Base-by-base conservation (phyloP, 2,797 vertebrate species). In the Iguana delicatissima region DNA sequence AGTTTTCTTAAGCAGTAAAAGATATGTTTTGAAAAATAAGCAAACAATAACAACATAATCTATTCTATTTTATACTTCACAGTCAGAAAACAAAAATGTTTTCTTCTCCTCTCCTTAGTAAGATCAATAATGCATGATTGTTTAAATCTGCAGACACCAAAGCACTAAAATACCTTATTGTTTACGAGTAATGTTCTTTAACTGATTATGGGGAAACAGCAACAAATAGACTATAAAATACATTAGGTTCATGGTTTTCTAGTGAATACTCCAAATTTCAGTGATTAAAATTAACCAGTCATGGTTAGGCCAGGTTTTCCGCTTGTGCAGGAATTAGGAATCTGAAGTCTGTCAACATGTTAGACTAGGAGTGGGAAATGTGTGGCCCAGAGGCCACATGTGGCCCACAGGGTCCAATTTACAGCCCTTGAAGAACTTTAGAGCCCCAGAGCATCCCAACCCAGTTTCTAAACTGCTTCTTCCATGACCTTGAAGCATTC, bases 81-180 rank as follows among this genome's bases (percentile, higher is more conserved):
- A 87, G 6, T 29, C 85, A 72, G 62, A 82, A 93, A 91, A 46
- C 42, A 85, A 79, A 20, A 16, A 64, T 38, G 8, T 55, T 22
- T 52, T 81, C 89, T 84, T 81, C 22, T 6, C 62, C 42, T n/a
- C 81, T 22, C 55, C 4, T 6, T 29, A 57, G 42, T 64, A 69
- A 92, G 87, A 67, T 13, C 12, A 64, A 2, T 84, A 67, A 57
- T 52, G 55, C 52, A n/a, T 24, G 64, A 59, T 73, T 87, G 82
- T 74, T 29, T 67, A 67, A 46, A 1, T 52, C 2, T 67, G n/a
- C 77, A 62, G 22, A 38, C 18, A 77, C 3, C 38, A 80, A 85
- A 50, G 0, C 22, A 80, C 24, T 79, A 55, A 74, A 35, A 72
- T 9, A 24, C 35, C 4, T 38, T 10, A 16, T 24, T 84, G 76